Evolutionary conservation across 35 echinoderm and acorn worm species (phyloP).

Genomic region (Anneissia japonica): DNA sequence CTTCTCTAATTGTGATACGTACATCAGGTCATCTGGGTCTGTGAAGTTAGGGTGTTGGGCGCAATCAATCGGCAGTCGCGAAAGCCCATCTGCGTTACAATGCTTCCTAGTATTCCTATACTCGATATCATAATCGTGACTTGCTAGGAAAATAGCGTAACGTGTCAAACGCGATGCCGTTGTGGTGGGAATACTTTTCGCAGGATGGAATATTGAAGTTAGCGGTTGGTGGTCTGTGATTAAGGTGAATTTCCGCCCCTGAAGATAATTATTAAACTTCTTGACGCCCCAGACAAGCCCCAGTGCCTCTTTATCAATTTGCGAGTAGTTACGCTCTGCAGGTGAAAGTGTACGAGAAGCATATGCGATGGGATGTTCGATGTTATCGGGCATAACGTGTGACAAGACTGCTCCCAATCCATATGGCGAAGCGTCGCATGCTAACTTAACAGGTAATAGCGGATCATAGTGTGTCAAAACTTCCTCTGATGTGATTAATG

Average conservation of each 20-base stretch:
- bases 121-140: neutral
- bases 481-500: slow-evolving; percentile 23
- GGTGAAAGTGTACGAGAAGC: slow-evolving; percentile 12
- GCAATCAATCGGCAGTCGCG: slow-evolving; percentile 6
- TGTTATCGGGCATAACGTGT: slow-evolving; percentile 21
- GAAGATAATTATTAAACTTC: slow-evolving; percentile 46
- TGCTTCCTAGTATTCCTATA: neutral
- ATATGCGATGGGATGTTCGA: slow-evolving; percentile 38
- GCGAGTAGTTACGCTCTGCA: slow-evolving; percentile 31
- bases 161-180: no score
- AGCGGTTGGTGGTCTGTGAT: slow-evolving; percentile 55
- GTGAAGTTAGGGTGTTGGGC: no score
- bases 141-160: slow-evolving; percentile 18
- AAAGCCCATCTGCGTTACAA: slow-evolving; percentile 20
- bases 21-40: no score
- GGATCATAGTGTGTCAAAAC: slow-evolving; percentile 43
- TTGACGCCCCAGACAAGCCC: slow-evolving; percentile 32
- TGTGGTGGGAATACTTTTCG: no score
- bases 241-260: slow-evolving; percentile 21
- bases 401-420: slow-evolving; percentile 52
- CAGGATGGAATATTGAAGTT: slow-evolving; percentile 32
- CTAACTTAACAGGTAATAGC: slow-evolving; percentile 1
- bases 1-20: no score
- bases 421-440: slow-evolving; percentile 48
- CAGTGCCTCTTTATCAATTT: slow-evolving; percentile 51